phyloP scores from a whole-genome alignment of 2,888 invertebrate species.

The Troides aeacus region DNA sequence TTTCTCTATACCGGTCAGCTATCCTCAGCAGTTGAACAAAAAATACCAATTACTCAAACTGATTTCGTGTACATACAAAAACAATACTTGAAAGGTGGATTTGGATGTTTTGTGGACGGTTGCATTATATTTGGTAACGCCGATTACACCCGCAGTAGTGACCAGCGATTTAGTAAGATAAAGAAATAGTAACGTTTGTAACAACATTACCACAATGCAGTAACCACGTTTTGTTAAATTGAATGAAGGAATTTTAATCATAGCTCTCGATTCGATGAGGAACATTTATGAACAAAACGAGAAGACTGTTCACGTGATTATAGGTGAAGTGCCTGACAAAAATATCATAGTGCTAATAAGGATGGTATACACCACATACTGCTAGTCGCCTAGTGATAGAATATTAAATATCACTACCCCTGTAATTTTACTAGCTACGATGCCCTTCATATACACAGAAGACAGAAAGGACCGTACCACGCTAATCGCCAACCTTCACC shows the following conservation, averaged over 20 bases:
- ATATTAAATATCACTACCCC: no score
- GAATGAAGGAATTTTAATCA: neutral
- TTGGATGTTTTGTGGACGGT: constrained; percentile 3
- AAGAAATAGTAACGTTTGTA: constrained; percentile 25
- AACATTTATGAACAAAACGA: neutral
- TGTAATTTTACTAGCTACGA: no score
- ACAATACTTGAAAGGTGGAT: neutral
- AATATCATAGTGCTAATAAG: no score
- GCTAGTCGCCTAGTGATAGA: no score
- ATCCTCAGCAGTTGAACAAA: neutral
- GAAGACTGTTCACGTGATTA: no score
- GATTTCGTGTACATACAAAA: neutral
- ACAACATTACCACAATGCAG: constrained; percentile 14
- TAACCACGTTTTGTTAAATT: constrained; percentile 9
- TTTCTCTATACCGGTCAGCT: neutral
- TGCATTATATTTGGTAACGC: constrained; percentile 16
- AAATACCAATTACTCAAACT: neutral
- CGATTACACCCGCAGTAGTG: neutral
- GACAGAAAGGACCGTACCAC: no score
- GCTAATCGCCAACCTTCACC: no score
- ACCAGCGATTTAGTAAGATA: constrained; percentile 24
- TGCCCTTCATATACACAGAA: no score
- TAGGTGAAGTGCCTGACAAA: no score
- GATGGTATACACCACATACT: no score
- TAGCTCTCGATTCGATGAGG: neutral